Evolutionary conservation across 1,140 invertebrate genomes (phyloP), one percentile per base, ranked within the genome.

Genomic region (Drosophila kepulauana): DNA sequence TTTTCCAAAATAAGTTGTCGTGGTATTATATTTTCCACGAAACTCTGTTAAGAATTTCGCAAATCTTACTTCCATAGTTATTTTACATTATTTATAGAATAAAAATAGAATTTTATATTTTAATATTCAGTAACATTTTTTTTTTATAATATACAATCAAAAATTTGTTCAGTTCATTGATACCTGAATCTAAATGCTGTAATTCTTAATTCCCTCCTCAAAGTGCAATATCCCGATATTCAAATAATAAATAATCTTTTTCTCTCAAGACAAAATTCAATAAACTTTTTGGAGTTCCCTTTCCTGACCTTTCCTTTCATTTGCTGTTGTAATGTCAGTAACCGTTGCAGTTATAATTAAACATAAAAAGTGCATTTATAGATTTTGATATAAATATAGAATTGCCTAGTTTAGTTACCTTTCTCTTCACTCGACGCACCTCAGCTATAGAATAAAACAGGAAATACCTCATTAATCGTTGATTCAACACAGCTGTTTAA

Each of bases 401-500:
- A 10, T 41, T 43, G 41, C n/a, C 41, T 13, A 43, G 41, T 43
- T 43, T 43, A 43, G 41, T 43, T 43, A 43, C 41, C 41, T 13
- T 43, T 43, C 41, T 6, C 41, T 6, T 6, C 38, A 41, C 10
- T 10, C 1, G 2, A 1, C 8, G 10, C 2, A 41, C 38, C 8
- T 41, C 3, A 41, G 7, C 3, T 57, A 20, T 41, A 57, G 2
- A 57, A 10, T 5, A 57, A 57, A 41, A 57, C 16, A 38, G 38
- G 16, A 20, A 7, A 11, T n/a, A 2, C 11, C 15, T 30, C 58
- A 25, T 20, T 38, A n/a, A 41, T 16, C 15, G 35, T 49, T 25
- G 35, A 41, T 52, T 56, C 33, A 65, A 56, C 15, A 65, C 63
- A 65, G 51, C 45, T 64, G 49, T 52, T 64, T n/a, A 52, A 52